These are phyloP conservation scores for Cataglyphis altisquamis DNA, from an alignment of 2,888 invertebrate species.

Conservation along the genomic window DNA sequence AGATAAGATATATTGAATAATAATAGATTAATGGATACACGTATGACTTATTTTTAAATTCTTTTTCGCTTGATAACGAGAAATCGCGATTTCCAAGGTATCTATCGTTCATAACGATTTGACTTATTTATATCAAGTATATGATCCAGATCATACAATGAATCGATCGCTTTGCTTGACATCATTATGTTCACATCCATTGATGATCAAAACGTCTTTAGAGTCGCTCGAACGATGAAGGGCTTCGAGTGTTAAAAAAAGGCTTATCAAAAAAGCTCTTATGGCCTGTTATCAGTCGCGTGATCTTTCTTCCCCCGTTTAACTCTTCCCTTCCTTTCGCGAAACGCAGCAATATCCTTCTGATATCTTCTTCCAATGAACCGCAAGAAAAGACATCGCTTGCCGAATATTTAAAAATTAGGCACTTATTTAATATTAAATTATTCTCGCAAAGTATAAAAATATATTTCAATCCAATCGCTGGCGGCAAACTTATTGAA, in stretches of 20 bases:
- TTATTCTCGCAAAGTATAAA: neutral
- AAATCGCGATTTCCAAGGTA: neutral
- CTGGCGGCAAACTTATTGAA: neutral
- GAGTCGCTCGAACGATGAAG: conserved; percentile 13
- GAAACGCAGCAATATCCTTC: conserved; percentile 38
- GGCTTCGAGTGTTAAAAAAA: neutral
- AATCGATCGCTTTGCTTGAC: conserved; percentile 11
- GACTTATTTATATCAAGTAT: neutral
- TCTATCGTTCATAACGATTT: conserved; percentile 4
- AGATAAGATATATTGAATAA: neutral
- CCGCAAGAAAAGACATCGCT: conserved; percentile 1
- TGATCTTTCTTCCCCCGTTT: neutral
- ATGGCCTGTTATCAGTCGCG: neutral
- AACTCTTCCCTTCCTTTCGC: neutral
- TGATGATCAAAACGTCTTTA: neutral
- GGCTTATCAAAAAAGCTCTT: neutral
- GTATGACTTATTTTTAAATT: neutral
- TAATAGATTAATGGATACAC: neutral
- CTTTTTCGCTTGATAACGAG: neutral
- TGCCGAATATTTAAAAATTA: neutral
- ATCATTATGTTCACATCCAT: neutral
- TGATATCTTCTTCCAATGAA: neutral
- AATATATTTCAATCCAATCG: neutral
- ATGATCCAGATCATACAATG: neutral
- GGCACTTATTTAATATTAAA: neutral